phyloP scores from a whole-genome alignment of 92 coral and sea anemone genomes.

The Epizoanthus rinbou region DNA sequence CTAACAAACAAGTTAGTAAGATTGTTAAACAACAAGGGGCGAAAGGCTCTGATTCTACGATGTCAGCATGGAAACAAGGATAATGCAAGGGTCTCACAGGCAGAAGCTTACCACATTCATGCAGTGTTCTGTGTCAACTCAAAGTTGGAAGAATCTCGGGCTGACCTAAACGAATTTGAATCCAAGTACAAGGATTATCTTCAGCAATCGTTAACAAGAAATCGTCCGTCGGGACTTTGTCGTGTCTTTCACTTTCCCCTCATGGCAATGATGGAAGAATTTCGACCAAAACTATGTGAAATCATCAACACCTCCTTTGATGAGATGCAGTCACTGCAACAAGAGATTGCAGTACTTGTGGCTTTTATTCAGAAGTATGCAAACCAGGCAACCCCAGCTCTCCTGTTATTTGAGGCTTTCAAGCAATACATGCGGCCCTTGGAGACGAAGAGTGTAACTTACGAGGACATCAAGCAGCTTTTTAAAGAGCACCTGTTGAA shows the following conservation, averaged over 20 bases:
- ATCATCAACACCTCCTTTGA: conserved; percentile 71
- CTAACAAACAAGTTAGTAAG: conserved; percentile 68
- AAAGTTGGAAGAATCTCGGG: conserved; percentile 73
- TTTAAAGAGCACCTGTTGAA: conserved; percentile 71
- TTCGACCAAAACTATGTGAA: conserved; percentile 62
- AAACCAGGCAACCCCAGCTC: conserved; percentile 79
- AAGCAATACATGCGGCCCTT: conserved; percentile 46
- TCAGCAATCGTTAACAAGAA: conserved; percentile 42
- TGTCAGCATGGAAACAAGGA: conserved; percentile 68
- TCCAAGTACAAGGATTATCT: conserved; percentile 69
- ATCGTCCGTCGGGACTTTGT: conserved; percentile 36
- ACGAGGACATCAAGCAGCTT: conserved; percentile 69
- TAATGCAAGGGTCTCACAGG: not conserved
- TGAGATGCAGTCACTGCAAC: conserved; percentile 58
- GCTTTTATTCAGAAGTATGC: conserved; percentile 84
- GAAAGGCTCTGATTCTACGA: conserved; percentile 70
- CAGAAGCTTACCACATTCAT: conserved; percentile 64
- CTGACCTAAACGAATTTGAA: conserved; percentile 75
- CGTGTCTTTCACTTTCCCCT: conserved; percentile 94
- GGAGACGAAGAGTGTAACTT: conserved; percentile 56
- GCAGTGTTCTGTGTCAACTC: conserved; percentile 67
- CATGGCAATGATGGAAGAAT: conserved; percentile 73
- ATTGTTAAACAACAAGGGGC: conserved; percentile 66
- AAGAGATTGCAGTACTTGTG: conserved; percentile 80
- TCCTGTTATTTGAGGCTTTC: conserved; percentile 71